Base-by-base conservation (phyloP, 2,797 vertebrate genomes). In the Manis pentadactyla region DNA sequence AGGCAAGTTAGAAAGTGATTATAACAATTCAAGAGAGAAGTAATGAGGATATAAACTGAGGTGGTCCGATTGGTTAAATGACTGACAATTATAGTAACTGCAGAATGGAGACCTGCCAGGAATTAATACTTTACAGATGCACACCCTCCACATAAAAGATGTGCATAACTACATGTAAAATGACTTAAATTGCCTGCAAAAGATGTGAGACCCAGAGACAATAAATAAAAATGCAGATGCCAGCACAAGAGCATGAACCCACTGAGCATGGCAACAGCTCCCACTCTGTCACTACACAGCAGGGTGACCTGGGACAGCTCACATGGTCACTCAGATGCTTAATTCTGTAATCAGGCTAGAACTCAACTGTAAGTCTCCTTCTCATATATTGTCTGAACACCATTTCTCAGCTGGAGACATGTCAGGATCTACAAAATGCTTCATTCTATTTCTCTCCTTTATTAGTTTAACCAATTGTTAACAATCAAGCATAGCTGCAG, bases 311-410 rank as follows among this genome's bases (percentile, higher is more conserved):
- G 31, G 15, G 19, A 39, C 37, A 49, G n/a, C 27, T 25, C n/a
- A 18, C 19, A 2, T 23, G 31, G 46, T n/a, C 69, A 37, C 49
- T 31, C 42, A 2, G 8, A 6, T 8, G 7, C 73, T 49, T n/a
- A 2, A 31, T 7, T 42, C 64, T 7, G 13, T 3, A 37, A 55
- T 18, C 9, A 5, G 61, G 29, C 49, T 51, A 29, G 74, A 77
- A 23, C 18, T 5, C 29, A 39, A 18, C n/a, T 7, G 0, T 31
- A 31, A 0, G 2, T 31, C 68, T 11, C 11, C 7, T 4, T 13
- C 74, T 9, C 11, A 49, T 18, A 13, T 1, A 49, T 21, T 12
- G 61, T 85, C 69, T 0, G 2, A 63, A 61, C 1, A 1, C 31
- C 51, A 61, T 3, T 39, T 59, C 59, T 78, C 71, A 57, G 27